These are phyloP conservation scores for Taeniopygia guttata DNA, from an alignment of 2,797 vertebrate species.

Conservation along the genomic window DNA sequence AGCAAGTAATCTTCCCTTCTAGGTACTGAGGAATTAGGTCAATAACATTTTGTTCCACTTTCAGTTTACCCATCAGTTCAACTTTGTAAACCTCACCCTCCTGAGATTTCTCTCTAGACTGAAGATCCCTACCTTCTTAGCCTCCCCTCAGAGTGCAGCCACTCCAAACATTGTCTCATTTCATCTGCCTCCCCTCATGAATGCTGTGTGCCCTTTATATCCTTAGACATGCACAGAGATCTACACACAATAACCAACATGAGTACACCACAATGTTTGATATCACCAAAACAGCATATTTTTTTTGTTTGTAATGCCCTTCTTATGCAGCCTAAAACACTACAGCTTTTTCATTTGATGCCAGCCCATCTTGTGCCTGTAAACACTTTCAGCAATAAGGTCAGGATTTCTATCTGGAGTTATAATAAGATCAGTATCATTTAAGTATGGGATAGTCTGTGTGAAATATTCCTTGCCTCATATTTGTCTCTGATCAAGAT, in stretches of 20 bases:
- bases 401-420: not conserved
- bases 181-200: not conserved
- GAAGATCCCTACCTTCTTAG: not conserved
- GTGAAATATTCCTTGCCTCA: not conserved
- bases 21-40: not conserved
- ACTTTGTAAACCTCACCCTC: not conserved
- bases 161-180: not conserved
- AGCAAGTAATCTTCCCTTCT: not conserved
- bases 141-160: not conserved
- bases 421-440: not conserved
- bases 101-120: not conserved
- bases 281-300: not conserved
- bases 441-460: not conserved
- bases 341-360: not conserved
- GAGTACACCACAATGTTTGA: accelerated
- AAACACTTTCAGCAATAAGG: not conserved
- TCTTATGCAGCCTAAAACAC: not conserved
- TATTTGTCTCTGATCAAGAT: not conserved
- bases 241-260: not conserved
- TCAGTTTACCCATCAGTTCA: not conserved
- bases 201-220: not conserved
- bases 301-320: not conserved
- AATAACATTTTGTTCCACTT: not conserved
- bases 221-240: not conserved
- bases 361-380: not conserved